Evolutionary conservation across 2,113 vertebrate species (phyloP), one percentile per base, ranked within the genome.

Genomic region (Cinclus cinclus): DNA sequence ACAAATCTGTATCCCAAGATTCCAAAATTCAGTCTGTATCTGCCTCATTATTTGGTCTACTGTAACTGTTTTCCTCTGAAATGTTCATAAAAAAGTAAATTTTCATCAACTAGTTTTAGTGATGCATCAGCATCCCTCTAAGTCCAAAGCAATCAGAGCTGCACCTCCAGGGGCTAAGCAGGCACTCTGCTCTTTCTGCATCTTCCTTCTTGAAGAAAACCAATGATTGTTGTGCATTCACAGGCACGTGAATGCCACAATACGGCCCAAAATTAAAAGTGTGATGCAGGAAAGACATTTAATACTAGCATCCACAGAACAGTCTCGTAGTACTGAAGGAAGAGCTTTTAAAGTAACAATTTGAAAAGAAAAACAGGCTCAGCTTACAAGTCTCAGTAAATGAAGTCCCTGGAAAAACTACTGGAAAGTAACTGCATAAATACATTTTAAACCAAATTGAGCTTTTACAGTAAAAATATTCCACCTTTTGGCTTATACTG

Each of bases 401-500:
- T 20, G 1, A 90, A 47, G 11, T 52, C 41, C 12, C 39, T 44
- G 25, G 68, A 70, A 86, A 83, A 95, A 31, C 75, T 22, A 37
- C 35, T n/a, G 20, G 37, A 49, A 89, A 81, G 7, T 11, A 94
- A 59, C 27, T 74, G 27, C 44, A 60, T 37, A 69, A 94, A 78
- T 35, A 35, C 21, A 62, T 11, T 50, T 52, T 2, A 83, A 92
- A 39, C 9, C 37, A 62, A 93, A 35, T 1, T 0, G 0, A 30
- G 52, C 49, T 31, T 90, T 74, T 28, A 60, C 62, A 90, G 25
- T 10, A 81, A 11, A 68, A 58, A 88, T 41, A 67, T 33, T 23
- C 59, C 33, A 91, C 47, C 10, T 74, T 91, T 58, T 81, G 31
- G 28, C 33, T 80, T 24, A 9, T 13, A 56, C 9, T 33, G 62